Conservation (phyloP, 2,113 vertebrate genomes). For the Labeo catla region DNA sequence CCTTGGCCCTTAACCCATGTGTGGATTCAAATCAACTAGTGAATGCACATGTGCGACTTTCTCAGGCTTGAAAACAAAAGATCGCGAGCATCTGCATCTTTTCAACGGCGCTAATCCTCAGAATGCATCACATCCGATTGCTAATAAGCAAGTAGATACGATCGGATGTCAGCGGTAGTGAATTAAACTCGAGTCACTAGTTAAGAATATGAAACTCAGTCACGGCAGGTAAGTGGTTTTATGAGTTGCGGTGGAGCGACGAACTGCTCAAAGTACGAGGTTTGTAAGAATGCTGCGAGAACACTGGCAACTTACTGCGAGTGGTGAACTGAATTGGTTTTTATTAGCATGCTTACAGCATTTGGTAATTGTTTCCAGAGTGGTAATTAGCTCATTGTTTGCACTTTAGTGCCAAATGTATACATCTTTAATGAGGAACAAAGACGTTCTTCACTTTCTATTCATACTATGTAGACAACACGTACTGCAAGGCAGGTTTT, state of each 20-base stretch:
- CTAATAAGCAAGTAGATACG: slow-evolving; percentile 42
- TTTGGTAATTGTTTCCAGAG: slow-evolving; percentile 66
- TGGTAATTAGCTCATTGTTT: slow-evolving; percentile 69
- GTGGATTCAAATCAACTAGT: slow-evolving; percentile 41
- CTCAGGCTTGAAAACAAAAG: slow-evolving; percentile 52
- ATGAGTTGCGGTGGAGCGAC: slow-evolving; percentile 24
- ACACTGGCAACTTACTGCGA: slow-evolving; percentile 52
- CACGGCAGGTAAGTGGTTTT: slow-evolving; percentile 45
- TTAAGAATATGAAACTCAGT: slow-evolving; percentile 32
- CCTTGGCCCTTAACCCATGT: slow-evolving; percentile 36
- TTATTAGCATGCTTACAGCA: slow-evolving; percentile 65
- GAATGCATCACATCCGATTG: slow-evolving; percentile 35
- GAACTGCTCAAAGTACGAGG: slow-evolving; percentile 24
- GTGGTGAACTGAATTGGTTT: slow-evolving; percentile 54
- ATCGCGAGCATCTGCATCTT: slow-evolving; percentile 41
- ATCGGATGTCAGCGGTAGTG: no score
- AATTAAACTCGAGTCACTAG: neutral
- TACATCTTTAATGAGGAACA: slow-evolving; percentile 50
- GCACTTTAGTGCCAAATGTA: slow-evolving; percentile 60
- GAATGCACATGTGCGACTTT: slow-evolving; percentile 49
- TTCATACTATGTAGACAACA: slow-evolving; percentile 24
- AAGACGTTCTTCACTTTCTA: slow-evolving; percentile 42
- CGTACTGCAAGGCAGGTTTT: neutral
- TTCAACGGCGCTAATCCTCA: slow-evolving; percentile 52
- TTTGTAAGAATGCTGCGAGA: neutral